Evolutionary conservation across 2,797 vertebrate genomes (phyloP).

Genomic region (Acipenser transmontanus): DNA sequence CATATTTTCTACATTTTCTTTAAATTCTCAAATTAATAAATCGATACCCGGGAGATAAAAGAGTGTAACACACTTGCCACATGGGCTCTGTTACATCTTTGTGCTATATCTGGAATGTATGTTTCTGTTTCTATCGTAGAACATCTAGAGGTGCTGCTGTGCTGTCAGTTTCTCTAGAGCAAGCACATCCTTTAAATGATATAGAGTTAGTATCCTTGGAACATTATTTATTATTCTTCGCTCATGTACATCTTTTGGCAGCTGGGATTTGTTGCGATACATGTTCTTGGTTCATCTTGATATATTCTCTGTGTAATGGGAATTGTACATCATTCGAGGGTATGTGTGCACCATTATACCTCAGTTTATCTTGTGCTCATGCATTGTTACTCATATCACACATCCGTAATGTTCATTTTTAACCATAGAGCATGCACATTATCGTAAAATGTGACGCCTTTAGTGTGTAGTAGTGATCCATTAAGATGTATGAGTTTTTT

Average conservation of each 20-base stretch:
- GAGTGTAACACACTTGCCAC: neutral
- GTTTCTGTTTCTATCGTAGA: conserved; percentile 2
- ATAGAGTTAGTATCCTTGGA: neutral
- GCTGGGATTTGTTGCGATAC: neutral
- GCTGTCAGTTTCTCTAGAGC: neutral
- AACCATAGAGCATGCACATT: no score
- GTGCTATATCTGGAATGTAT: neutral
- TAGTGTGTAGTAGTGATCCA: no score
- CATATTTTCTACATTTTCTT: no score
- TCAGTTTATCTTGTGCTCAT: no score
- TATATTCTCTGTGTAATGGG: neutral
- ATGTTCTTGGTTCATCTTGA: neutral
- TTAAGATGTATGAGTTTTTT: no score
- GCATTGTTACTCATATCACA: no score
- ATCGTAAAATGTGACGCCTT: no score
- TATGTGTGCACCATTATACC: no score
- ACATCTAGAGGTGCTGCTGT: neutral
- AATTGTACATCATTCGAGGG: neutral
- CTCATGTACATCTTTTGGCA: neutral
- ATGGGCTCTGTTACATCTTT: neutral
- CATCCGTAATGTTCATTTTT: no score
- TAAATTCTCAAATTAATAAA: no score
- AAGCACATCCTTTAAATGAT: neutral
- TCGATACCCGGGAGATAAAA: no score
- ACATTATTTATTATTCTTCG: neutral